phyloP scores from a whole-genome alignment of 2,888 invertebrate species.

The Dascillus cervinus region DNA sequence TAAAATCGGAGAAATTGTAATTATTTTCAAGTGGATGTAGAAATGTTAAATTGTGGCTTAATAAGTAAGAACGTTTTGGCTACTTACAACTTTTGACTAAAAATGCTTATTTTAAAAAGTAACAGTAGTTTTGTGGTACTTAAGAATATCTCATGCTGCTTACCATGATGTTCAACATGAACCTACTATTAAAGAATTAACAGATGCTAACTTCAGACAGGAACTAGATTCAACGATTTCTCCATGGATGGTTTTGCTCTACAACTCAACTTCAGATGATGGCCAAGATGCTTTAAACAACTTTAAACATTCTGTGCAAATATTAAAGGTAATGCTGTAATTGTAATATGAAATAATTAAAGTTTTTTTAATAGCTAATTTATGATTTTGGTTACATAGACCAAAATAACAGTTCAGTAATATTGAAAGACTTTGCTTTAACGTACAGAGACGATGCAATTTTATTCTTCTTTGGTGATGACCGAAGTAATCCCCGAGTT shows the following conservation, averaged over 20 bases:
- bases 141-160: background rate
- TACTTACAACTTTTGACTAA: too few species aligned
- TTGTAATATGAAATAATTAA: background rate
- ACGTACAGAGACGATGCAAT: background rate
- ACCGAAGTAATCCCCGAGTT: constrained; percentile 1
- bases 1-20: too few species aligned
- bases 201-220: background rate
- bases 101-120: background rate
- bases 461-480: constrained; percentile 2
- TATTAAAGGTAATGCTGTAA: constrained; percentile 1
- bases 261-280: background rate
- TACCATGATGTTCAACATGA: background rate
- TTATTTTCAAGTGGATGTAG: too few species aligned
- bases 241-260: constrained; percentile 2
- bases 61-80: too few species aligned
- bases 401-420: background rate
- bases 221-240: background rate
- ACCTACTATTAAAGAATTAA: background rate
- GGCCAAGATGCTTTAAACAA: background rate
- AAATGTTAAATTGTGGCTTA: too few species aligned
- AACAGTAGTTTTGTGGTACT: background rate
- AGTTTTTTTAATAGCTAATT: constrained; percentile 1
- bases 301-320: background rate
- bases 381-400: constrained; percentile 2
- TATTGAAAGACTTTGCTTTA: background rate